Percentiles rank a stretch among this genome's conserved stretches.
These are phyloP conservation scores for Acrobasis consociella DNA, from an alignment of 2,888 invertebrate species.

Conservation along the genomic window DNA sequence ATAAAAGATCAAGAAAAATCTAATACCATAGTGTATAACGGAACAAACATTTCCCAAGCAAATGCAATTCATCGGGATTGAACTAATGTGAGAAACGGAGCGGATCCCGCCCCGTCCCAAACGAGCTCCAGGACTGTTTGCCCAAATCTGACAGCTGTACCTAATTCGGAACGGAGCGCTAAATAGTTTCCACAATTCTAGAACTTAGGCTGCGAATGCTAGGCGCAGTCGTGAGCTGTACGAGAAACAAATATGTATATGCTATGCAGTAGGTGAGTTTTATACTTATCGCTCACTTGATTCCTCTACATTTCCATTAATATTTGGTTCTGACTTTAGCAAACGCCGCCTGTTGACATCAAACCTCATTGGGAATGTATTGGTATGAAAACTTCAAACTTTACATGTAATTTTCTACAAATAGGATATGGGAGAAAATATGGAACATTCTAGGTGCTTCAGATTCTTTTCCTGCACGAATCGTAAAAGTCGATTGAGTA, in stretches of 20 bases:
- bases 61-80: conserved; percentile 64
- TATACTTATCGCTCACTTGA: neutral
- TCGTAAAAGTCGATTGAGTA: too few relatives aligned
- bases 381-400: too few relatives aligned
- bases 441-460: too few relatives aligned
- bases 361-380: too few relatives aligned
- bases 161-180: conserved; percentile 53
- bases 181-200: conserved; percentile 36
- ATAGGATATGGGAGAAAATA: too few relatives aligned
- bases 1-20: neutral
- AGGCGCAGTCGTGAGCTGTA: conserved; percentile 25
- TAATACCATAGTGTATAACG: conserved; percentile 12
- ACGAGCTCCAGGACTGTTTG: conserved; percentile 58
- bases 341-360: too few relatives aligned
- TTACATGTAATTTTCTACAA: too few relatives aligned
- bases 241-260: neutral
- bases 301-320: too few relatives aligned
- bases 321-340: too few relatives aligned
- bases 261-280: neutral
- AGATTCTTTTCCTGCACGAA: too few relatives aligned
- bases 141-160: conserved; percentile 69
- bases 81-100: conserved; percentile 70
- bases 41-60: conserved; percentile 35
- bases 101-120: conserved; percentile 55
- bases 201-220: conserved; percentile 23